phyloP scores from a whole-genome alignment of 37 sponge, comb jelly and placozoan genomes.

The Haliclona indistincta region DNA sequence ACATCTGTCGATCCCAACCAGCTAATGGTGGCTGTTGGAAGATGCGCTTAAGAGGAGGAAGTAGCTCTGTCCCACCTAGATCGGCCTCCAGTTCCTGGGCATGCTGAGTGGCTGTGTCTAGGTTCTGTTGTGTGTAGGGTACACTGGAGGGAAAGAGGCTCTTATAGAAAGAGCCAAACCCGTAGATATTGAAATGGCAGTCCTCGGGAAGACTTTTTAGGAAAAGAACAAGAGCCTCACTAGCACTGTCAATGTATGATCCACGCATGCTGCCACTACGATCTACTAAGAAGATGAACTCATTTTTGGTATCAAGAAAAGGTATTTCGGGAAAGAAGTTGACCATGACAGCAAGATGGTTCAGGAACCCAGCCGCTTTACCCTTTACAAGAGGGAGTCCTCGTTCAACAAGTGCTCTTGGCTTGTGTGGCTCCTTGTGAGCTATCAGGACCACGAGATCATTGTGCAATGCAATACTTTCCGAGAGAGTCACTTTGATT shows the following conservation, averaged over 20 bases:
- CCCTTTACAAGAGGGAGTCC: slow-evolving; percentile 10
- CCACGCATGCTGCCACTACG: slow-evolving; percentile 78
- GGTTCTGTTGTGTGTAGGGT: slow-evolving; percentile 37
- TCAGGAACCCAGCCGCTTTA: slow-evolving; percentile 13
- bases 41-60: slow-evolving; percentile 55
- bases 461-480: slow-evolving; percentile 11
- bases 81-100: slow-evolving; percentile 47
- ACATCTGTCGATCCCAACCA: slow-evolving; percentile 47
- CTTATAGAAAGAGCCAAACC: slow-evolving; percentile 64
- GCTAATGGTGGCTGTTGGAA: slow-evolving; percentile 21
- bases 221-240: slow-evolving; percentile 55
- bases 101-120: slow-evolving; percentile 51
- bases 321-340: slow-evolving; percentile 52
- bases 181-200: slow-evolving; percentile 69
- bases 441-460: slow-evolving; percentile 50
- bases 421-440: slow-evolving; percentile 30
- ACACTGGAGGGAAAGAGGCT: slow-evolving; percentile 38
- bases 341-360: slow-evolving; percentile 35
- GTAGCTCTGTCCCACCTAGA: slow-evolving; percentile 72
- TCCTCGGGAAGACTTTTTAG: slow-evolving; percentile 64
- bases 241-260: slow-evolving; percentile 34
- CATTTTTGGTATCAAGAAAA: slow-evolving; percentile 22
- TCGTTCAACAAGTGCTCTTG: slow-evolving; percentile 46
- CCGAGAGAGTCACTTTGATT: slow-evolving; percentile 12
- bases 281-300: slow-evolving; percentile 74